Evolutionary conservation across 2,797 vertebrate genomes (phyloP).

Genomic region (Tragelaphus eurycerus): DNA sequence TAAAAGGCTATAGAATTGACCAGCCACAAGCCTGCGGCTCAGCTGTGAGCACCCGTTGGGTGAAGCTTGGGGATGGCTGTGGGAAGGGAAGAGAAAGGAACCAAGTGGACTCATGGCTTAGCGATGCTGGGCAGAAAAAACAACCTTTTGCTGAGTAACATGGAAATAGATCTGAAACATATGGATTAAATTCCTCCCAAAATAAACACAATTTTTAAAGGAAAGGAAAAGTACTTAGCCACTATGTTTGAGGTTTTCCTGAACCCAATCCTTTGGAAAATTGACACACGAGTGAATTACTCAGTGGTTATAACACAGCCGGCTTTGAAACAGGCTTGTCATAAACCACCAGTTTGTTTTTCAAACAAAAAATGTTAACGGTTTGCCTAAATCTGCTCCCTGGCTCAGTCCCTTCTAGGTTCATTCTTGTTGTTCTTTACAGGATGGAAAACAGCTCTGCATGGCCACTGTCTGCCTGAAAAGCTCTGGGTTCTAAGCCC

Average conservation of each 20-base stretch:
- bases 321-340: constrained; percentile 1
- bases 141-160: constrained; percentile 64
- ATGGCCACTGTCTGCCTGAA: background rate
- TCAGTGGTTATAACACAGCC: background rate
- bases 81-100: no score
- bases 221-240: constrained; percentile 69
- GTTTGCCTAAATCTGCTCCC: background rate
- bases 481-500: background rate
- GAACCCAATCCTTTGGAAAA: constrained; percentile 57
- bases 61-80: fast-evolving
- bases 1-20: fast-evolving
- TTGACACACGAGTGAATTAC: background rate
- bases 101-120: background rate
- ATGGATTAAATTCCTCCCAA: constrained; percentile 63
- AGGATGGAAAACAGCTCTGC: background rate
- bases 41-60: background rate
- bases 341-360: background rate
- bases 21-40: background rate
- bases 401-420: no score
- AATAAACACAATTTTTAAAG: constrained; percentile 56
- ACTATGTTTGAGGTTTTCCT: constrained; percentile 62
- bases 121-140: background rate
- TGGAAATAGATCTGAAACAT: constrained; percentile 55
- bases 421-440: background rate
- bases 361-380: background rate